Evolutionary conservation across 2,113 vertebrate species (phyloP).

Genomic region (Mesocricetus auratus): DNA sequence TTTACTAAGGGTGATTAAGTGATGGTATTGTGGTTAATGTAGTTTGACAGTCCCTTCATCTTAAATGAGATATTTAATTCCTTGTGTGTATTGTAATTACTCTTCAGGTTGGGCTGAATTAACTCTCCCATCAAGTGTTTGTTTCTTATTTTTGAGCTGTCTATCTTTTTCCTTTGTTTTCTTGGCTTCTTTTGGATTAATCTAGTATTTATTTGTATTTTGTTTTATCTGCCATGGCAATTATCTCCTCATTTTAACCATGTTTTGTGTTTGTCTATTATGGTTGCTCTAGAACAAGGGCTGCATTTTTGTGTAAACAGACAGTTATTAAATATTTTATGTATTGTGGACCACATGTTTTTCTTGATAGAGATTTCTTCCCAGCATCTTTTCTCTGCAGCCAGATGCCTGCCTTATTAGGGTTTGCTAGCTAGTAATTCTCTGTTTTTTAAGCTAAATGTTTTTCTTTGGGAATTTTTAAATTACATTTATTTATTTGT

Average conservation of each 20-base stretch:
- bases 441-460: not conserved
- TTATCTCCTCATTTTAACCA: not conserved
- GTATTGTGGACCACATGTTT: not conserved
- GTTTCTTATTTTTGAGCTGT: not conserved
- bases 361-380: not conserved
- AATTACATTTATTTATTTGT: not conserved
- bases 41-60: not conserved
- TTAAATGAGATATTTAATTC: not conserved
- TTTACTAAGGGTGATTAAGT: not conserved
- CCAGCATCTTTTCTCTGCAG: not conserved
- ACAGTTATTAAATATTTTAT: not conserved
- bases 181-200: not conserved
- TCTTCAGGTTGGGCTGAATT: not conserved
- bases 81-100: not conserved
- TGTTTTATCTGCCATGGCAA: not conserved
- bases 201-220: not conserved
- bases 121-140: not conserved
- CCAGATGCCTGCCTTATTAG: not conserved
- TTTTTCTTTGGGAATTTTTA: not conserved
- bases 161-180: slow-evolving; percentile 30
- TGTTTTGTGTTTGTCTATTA: not conserved
- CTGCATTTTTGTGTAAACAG: not conserved
- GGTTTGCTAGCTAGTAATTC: not conserved
- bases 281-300: not conserved
- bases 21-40: not conserved